phyloP scores from a whole-genome alignment of 2,797 vertebrate genomes.

The Discoglossus pictus region DNA sequence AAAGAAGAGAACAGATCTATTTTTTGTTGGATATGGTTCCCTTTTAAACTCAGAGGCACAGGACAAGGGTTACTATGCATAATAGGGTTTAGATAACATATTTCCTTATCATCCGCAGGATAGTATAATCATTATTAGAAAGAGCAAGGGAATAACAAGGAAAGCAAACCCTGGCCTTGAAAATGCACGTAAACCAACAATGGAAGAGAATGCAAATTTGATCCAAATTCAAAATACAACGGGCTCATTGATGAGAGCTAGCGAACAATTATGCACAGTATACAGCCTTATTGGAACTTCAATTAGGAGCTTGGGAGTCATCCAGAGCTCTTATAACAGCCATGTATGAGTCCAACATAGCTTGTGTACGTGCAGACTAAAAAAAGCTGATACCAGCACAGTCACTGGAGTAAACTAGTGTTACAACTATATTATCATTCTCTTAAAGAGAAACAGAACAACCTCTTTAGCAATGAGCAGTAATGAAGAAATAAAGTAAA shows the following conservation, averaged over 20 bases:
- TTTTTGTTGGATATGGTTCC: not conserved
- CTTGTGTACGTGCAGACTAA: constrained; percentile 11
- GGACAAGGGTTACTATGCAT: not conserved
- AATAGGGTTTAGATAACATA: constrained; percentile 10
- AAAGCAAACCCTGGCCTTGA: constrained; percentile 5
- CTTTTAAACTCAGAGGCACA: not conserved
- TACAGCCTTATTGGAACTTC: constrained; percentile 35
- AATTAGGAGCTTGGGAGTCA: constrained; percentile 33
- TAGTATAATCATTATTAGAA: constrained; percentile 19
- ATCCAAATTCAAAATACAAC: constrained; percentile 43
- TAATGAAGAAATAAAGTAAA: too few species aligned
- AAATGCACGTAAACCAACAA: not conserved
- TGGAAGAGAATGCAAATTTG: constrained; percentile 28
- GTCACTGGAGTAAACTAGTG: too few species aligned
- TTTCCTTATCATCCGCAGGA: constrained; percentile 5
- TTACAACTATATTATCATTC: too few species aligned
- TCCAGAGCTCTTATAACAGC: constrained; percentile 20
- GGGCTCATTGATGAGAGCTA: constrained; percentile 37
- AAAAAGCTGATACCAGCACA: not conserved
- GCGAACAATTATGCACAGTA: constrained; percentile 7
- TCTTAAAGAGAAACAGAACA: too few species aligned
- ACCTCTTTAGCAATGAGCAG: too few species aligned
- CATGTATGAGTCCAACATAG: constrained; percentile 1
- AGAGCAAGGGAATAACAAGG: not conserved
- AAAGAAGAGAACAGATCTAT: not conserved